Evolutionary conservation across 2,888 invertebrate species (phyloP), one percentile per base, ranked within the genome.

Genomic region (Strigamia maritima): DNA sequence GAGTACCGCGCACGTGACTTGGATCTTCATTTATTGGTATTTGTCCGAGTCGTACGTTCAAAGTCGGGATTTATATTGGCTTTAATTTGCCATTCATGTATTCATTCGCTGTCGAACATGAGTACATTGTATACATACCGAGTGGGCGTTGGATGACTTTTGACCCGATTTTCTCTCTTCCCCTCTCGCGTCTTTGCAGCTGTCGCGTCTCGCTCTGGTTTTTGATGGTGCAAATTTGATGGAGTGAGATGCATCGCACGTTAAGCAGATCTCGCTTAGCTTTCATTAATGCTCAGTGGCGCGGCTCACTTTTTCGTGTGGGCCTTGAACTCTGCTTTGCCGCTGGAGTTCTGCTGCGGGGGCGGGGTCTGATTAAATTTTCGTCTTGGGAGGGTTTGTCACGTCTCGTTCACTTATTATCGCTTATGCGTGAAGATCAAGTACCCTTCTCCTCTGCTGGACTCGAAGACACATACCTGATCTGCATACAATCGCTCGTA

Each of bases 371-470:
- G 70, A 70, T 70, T 70, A 70, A 70, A 70, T 70, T 54, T 70
- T 70, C 70, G 70, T 70, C 70, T 70, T 70, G 70, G 70, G 70
- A 70, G 70, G 70, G 70, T 70, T 70, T 70, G 70, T 70, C 70
- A 70, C 70, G 70, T 70, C 70, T 70, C 70, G 70, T 70, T 70
- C 70, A 70, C 70, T 70, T 70, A 70, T 70, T 70, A 70, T 70
- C 70, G 28, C 70, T 70, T 70, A 28, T 70, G 70, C 70, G 70
- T 70, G 70, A 70, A 70, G 70, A 26, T 54, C 54, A 19, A n/a
- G 8, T 19, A 54, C 26, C 70, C 70, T 28, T 70, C 28, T 7
- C 24, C 60, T 26, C n/a, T 19, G 28, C 70, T 28, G 70, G 70
- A 70, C 70, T 70, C 28, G 70, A 26, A 70, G 70, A 70, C 70